Evolutionary conservation across 2,113 vertebrate species (phyloP).

Genomic region (Xenopus borealis): DNA sequence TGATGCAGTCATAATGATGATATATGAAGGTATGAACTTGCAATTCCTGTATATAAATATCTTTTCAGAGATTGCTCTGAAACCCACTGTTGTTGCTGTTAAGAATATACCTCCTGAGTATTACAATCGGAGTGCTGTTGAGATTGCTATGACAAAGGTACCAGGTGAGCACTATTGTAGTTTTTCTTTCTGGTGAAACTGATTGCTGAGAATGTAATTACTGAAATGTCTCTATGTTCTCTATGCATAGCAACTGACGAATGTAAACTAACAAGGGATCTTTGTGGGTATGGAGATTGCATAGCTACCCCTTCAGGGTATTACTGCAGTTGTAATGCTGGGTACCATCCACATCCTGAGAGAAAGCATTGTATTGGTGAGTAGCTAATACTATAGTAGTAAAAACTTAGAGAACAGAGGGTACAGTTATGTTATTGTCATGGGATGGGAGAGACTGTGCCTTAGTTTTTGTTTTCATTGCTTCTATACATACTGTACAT

Average conservation of each 20-base stretch:
- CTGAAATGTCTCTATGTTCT: not conserved
- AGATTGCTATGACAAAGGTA: conserved; percentile 60
- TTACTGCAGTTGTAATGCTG: conserved; percentile 76
- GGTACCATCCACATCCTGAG: conserved; percentile 74
- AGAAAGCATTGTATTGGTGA: conserved; percentile 83
- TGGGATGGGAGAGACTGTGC: no score
- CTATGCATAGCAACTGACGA: conserved; percentile 67
- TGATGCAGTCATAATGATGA: no score
- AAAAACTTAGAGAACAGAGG: no score
- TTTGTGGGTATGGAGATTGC: conserved; percentile 84
- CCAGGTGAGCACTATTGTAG: conserved; percentile 55
- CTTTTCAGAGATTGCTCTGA: conserved; percentile 53
- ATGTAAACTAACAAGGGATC: conserved; percentile 75
- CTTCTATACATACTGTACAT: no score
- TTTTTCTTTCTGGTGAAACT: not conserved
- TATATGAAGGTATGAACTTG: no score
- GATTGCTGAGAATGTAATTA: not conserved
- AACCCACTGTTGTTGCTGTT: conserved; percentile 54
- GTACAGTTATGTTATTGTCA: no score
- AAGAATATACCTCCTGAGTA: conserved; percentile 51
- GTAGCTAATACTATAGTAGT: no score
- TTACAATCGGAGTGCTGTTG: conserved; percentile 51
- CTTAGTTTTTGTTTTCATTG: no score
- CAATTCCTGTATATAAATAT: not conserved
- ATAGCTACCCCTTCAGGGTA: conserved; percentile 68